A percentile compares a stretch with the other conserved stretches of the same genome.
These are phyloP conservation scores for Crypturellus undulatus DNA, from an alignment of 2,113 vertebrate genomes.

Conservation along the genomic window DNA sequence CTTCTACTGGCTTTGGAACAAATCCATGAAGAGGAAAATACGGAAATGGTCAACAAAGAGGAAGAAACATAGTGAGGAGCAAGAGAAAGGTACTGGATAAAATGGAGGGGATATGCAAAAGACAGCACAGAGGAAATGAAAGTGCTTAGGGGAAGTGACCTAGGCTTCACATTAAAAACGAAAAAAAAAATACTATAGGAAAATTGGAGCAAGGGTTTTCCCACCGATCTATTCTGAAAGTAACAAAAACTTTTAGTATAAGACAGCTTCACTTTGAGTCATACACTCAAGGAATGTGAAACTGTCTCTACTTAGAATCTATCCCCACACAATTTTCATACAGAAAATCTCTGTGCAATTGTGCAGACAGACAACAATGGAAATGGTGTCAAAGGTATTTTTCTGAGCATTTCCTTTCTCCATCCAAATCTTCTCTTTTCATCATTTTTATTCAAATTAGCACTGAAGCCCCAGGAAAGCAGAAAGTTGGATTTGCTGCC, in stretches of 20 bases:
- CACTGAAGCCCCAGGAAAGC: not conserved
- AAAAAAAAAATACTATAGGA: not conserved
- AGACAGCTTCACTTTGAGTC: not conserved
- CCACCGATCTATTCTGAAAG: constrained; percentile 2
- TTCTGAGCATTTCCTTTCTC: not conserved
- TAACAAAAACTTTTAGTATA: not conserved
- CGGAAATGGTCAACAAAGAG: not conserved
- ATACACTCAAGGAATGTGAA: not conserved
- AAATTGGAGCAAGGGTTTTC: not conserved
- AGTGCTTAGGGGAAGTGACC: not conserved
- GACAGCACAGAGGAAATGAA: not conserved
- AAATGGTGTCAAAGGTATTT: not conserved
- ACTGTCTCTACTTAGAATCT: not conserved
- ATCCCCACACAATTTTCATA: not conserved
- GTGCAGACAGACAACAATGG: not conserved
- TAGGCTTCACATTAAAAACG: not conserved
- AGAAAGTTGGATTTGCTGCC: not conserved
- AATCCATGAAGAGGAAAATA: not conserved
- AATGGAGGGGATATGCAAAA: not conserved
- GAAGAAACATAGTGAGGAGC: not conserved
- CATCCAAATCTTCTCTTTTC: not conserved
- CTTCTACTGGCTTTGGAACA: not conserved
- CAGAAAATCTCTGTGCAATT: not conserved
- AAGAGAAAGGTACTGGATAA: not conserved
- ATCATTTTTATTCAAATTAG: not conserved